Base-by-base conservation (phyloP, 1,140 invertebrate species). In the Trissolcus basalis region DNA sequence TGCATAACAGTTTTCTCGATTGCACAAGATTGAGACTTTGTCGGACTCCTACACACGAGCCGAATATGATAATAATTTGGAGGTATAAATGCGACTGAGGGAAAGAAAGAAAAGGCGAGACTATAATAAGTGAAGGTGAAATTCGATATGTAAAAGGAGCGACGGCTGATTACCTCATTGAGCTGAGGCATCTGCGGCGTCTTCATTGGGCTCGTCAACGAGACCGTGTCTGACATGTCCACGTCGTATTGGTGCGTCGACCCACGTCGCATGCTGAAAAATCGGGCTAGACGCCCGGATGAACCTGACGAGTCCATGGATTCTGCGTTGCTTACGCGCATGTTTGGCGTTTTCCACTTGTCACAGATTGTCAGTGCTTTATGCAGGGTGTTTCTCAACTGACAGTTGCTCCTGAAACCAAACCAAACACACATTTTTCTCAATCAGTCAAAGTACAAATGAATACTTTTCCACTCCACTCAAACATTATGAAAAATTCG, bases 261-360 rank as follows among this genome's bases (percentile, higher is more conserved):
- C 39, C 93, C 93, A 59, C 94, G 90, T 9, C 94, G 88, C 45
- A 96, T 94, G 73, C 94, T 95, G 88, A 96, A 96, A 94, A 94
- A 96, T 70, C 95, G 89, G 8, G 93, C 92, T 0, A 96, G 89
- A 27, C 93, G 86, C 8, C 93, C 93, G 36, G 93, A 92, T 81
- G 88, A 69, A 72, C 85, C 76, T 47, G 85, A 65, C 55, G 92
- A 88, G 49, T 93, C 92, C 41, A 91, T 88, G 3, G 91, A 79
- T 60, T 86, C 86, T 13, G 76, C 65, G 68, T 80, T 84, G 44
- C 68, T 78, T 19, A 85, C 77, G 63, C 84, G 80, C 81, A 89
- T 87, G 51, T 89, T 88, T 76, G 87, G 84, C 11, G 86, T 86
- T 78, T 92, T 91, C 90, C 91, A 93, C 88, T 92, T 92, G 85